Conservation (phyloP, 2,888 invertebrate species). For the Calliopum simillimum region DNA sequence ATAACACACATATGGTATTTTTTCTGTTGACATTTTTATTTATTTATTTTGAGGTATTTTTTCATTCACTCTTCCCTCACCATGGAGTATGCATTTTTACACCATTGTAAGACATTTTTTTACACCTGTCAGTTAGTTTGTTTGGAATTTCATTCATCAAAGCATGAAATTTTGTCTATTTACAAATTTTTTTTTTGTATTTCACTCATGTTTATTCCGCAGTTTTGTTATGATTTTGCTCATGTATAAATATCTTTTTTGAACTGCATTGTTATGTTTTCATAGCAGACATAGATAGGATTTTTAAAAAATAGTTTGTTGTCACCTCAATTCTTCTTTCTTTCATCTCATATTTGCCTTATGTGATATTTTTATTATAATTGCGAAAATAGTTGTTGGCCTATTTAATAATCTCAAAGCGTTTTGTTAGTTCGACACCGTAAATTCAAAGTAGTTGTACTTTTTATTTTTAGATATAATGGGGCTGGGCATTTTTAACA, state of each 20-base stretch:
- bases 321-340: background rate
- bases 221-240: conserved; percentile 3
- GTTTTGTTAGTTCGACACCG: no score
- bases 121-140: no score
- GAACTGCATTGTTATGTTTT: background rate
- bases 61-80: background rate
- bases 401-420: no score
- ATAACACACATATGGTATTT: background rate
- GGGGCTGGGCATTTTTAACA: no score
- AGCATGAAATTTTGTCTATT: conserved; percentile 18
- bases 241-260: background rate
- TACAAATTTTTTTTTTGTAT: background rate
- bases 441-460: no score
- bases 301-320: conserved; percentile 5
- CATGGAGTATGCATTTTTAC: background rate
- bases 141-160: conserved; percentile 13
- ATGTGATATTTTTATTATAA: background rate
- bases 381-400: background rate
- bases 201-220: background rate
- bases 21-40: background rate
- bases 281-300: background rate
- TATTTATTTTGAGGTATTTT: background rate
- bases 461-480: no score
- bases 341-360: background rate
- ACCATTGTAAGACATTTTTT: no score